Conservation (phyloP, 2,888 invertebrate genomes). For the Archaeoteleia sp. region DNA sequence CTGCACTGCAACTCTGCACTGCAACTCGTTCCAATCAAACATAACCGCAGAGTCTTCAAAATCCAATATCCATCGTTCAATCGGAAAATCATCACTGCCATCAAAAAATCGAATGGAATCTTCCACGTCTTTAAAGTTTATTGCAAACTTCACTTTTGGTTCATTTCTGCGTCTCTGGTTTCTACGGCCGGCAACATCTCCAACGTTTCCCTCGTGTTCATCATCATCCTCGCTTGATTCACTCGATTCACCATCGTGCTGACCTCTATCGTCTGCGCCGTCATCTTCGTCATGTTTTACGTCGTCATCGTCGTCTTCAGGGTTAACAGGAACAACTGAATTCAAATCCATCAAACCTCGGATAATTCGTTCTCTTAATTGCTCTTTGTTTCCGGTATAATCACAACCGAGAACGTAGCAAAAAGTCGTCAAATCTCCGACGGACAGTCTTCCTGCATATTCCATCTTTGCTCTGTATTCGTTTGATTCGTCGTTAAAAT, state of each 20-base stretch:
- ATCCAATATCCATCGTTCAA: conserved; percentile 12
- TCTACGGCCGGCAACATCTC: no score
- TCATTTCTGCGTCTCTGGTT: no score
- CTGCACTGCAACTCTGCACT: no score
- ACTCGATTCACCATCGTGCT: not conserved
- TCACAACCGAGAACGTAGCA: conserved; percentile 6
- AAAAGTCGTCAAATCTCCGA: conserved; percentile 8
- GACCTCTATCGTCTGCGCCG: not conserved
- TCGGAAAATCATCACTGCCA: conserved; percentile 10
- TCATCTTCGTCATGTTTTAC: not conserved
- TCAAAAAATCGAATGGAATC: not conserved
- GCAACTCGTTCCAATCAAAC: conserved; percentile 12
- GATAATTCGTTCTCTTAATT: conserved; percentile 5
- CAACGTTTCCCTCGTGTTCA: not conserved
- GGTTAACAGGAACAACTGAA: no score
- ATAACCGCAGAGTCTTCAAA: conserved; percentile 14
- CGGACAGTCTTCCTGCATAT: conserved; percentile 1
- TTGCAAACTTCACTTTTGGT: not conserved
- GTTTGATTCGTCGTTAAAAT: conserved; percentile 1
- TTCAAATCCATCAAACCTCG: conserved; percentile 5
- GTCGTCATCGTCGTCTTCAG: conserved; percentile 6
- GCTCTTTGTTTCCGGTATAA: conserved; percentile 10
- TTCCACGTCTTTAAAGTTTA: not conserved
- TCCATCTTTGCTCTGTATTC: conserved; percentile 5
- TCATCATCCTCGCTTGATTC: no score